Evolutionary conservation across 2,888 invertebrate species (phyloP), one percentile per base, ranked within the genome.

Genomic region (Drosophila gaucha): DNA sequence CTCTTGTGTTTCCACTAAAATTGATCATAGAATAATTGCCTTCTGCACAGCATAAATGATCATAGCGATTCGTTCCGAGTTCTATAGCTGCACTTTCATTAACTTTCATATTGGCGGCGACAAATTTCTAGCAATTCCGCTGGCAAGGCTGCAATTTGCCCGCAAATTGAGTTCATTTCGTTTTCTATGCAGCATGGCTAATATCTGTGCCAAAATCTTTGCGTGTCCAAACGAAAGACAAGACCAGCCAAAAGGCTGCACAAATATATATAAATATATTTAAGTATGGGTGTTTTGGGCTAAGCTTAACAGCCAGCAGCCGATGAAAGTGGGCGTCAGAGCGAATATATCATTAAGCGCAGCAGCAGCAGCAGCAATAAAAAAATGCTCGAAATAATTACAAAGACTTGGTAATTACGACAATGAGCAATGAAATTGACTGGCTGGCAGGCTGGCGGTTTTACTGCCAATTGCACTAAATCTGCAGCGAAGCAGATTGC

Each of bases 401-500:
- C 83, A 65, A 67, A 86, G 78, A 80, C 74, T 74, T 66, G 79
- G 84, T 86, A 84, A 84, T 84, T 84, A 82, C 77, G 69, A 75
- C 86, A 82, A 82, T 80, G 72, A 80, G 68, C 72, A 69, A 67
- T 73, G 74, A 78, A 84, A 84, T 66, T 84, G 51, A 12, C 56
- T 59, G 46, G 50, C 56, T 59, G 59, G 4, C 9, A 57, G 57
- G 41, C 46, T 36, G 39, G 38, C 33, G 52, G 39, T 30, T 44
- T 38, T 58, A 30, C 18, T 46, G 73, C 67, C 68, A 74, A 74
- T 82, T 90, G 90, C 83, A 80, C 90, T 82, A 88, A 89, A 90
- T 90, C 89, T 80, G 86, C 90, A 90, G 67, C 88, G 86, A 90
- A 86, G 90, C 90, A 85, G 46, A 46, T 79, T 89, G 84, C 77